Conservation (phyloP, 2,888 invertebrate genomes). For the Lasioglossum vierecki region DNA sequence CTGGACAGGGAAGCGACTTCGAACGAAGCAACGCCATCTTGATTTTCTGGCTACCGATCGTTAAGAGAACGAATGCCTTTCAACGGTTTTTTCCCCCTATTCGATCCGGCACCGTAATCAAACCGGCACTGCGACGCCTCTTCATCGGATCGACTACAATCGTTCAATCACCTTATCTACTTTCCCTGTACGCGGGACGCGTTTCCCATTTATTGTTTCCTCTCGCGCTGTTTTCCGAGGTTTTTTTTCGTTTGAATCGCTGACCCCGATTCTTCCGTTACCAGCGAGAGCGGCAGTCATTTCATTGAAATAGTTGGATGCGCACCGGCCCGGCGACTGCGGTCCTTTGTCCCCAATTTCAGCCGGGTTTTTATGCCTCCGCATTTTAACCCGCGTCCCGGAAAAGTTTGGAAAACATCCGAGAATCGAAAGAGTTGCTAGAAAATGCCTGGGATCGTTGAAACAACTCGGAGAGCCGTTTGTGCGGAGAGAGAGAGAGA, state of each 20-base stretch:
- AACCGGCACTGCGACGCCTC: neutral
- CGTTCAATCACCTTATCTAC: conserved; percentile 1
- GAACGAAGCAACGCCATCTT: neutral
- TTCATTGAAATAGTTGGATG: conserved; percentile 13
- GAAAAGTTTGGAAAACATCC: conserved; percentile 1
- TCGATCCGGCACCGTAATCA: neutral
- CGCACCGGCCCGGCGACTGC: conserved; percentile 18
- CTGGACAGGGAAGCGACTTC: neutral
- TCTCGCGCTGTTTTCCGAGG: neutral
- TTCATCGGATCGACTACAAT: neutral
- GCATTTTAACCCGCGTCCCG: neutral
- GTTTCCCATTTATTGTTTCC: conserved; percentile 1
- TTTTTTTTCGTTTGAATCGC: neutral
- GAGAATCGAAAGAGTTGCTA: neutral
- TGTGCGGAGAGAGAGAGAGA: neutral
- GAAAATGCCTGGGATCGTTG: neutral
- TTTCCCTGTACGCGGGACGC: neutral
- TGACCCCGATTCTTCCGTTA: conserved; percentile 12
- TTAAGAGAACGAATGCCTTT: neutral
- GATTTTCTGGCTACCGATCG: neutral
- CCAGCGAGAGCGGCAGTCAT: conserved; percentile 3
- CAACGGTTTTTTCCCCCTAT: neutral
- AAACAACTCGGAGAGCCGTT: neutral
- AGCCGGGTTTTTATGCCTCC: neutral
- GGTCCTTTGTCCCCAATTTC: conserved; percentile 3